Conservation (phyloP, 2,888 invertebrate species). For the Clunio marinus region DNA sequence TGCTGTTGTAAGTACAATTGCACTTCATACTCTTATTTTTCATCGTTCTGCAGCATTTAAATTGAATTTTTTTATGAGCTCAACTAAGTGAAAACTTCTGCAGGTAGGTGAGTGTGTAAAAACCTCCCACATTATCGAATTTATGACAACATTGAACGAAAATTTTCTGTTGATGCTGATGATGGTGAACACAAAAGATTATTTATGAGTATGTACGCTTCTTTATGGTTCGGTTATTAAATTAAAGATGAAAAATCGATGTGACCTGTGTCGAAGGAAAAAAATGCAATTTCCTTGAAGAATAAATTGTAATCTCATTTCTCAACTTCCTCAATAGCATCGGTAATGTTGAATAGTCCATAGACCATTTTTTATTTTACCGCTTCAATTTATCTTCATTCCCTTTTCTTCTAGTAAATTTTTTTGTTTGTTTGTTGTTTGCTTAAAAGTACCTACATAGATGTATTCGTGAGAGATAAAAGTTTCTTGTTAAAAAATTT, state of each 20-base stretch:
- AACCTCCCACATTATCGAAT: too few relatives aligned
- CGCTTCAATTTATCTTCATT: background rate
- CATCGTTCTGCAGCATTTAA: background rate
- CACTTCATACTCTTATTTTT: too few relatives aligned
- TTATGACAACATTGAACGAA: constrained; percentile 2
- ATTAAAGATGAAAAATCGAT: constrained; percentile 12
- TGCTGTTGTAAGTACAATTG: too few relatives aligned
- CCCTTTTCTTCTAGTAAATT: too few relatives aligned
- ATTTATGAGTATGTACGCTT: constrained; percentile 13
- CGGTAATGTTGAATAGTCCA: too few relatives aligned
- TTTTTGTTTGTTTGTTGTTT: too few relatives aligned
- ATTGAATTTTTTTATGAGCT: background rate
- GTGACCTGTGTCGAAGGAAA: background rate
- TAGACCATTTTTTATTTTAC: too few relatives aligned
- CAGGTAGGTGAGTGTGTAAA: background rate
- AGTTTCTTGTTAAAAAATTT: too few relatives aligned
- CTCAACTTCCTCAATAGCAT: background rate
- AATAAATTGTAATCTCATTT: background rate
- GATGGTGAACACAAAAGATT: constrained; percentile 8
- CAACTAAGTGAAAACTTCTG: background rate
- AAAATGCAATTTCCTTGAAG: constrained; percentile 17
- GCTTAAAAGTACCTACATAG: too few relatives aligned
- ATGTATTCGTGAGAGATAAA: too few relatives aligned
- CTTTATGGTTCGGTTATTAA: background rate
- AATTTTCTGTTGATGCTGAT: constrained; percentile 2